Evolutionary conservation across 2,113 vertebrate genomes (phyloP).

Genomic region (Polyodon spathula): DNA sequence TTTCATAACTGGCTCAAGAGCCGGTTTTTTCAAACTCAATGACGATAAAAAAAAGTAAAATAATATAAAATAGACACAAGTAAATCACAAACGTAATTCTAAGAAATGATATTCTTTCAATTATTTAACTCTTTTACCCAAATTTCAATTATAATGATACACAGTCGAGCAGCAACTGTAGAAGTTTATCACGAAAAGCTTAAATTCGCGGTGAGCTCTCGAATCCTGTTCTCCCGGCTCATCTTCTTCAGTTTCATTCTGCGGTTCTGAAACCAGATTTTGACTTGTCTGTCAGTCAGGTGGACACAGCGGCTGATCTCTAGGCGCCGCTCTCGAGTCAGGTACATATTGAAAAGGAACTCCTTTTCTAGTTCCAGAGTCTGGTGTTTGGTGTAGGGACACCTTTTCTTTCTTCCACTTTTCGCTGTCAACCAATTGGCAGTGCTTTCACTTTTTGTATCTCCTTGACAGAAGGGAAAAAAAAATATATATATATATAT

Average conservation of each 20-base stretch:
- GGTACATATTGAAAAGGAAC: conserved; percentile 99
- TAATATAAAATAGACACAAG: too few species aligned
- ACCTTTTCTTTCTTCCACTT: conserved; percentile 95
- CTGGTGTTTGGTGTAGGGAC: conserved; percentile 97
- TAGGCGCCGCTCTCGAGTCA: conserved; percentile 95
- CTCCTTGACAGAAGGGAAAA: conserved; percentile 60
- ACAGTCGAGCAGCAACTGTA: conserved; percentile 37
- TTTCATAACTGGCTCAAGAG: too few species aligned
- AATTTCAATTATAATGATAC: conserved; percentile 16
- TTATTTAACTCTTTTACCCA: too few species aligned
- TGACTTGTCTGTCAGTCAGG: conserved; percentile 98
- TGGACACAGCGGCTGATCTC: conserved; percentile 98
- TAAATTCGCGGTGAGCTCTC: conserved; percentile 93
- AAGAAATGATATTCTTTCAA: too few species aligned
- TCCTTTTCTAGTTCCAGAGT: conserved; percentile 98
- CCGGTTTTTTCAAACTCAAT: too few species aligned
- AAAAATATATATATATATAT: conserved; percentile 17
- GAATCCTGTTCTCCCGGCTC: conserved; percentile 95
- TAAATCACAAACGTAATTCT: too few species aligned
- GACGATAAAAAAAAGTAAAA: too few species aligned
- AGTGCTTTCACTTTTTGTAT: conserved; percentile 74
- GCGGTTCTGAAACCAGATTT: conserved; percentile 99
- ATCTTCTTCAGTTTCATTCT: conserved; percentile 99
- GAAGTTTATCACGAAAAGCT: conserved; percentile 89
- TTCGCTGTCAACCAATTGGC: conserved; percentile 96